A percentile compares a stretch with the other conserved stretches of the same genome.
Conservation (phyloP, 2,797 vertebrate species). For the Nasua narica region DNA sequence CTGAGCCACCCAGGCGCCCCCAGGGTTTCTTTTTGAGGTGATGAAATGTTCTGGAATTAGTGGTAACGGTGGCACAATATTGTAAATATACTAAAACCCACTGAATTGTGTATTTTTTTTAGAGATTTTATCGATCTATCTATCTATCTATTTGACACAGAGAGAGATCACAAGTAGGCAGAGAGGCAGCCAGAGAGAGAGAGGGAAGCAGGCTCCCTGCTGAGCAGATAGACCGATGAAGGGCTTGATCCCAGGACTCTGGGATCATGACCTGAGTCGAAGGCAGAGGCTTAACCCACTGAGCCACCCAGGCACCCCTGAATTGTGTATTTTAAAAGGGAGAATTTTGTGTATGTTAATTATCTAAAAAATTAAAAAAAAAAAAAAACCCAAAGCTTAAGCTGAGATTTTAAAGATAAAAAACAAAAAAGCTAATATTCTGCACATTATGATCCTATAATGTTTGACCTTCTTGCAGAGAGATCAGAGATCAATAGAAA, state of each 20-base stretch:
- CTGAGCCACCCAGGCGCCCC: too few species aligned
- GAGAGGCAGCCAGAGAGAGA: too few species aligned
- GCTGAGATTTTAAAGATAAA: slow-evolving; percentile 27
- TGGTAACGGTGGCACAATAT: not conserved
- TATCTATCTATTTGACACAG: too few species aligned
- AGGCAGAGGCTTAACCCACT: too few species aligned
- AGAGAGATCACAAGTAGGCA: too few species aligned
- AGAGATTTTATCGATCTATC: too few species aligned
- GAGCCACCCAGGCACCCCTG: too few species aligned
- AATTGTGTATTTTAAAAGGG: not conserved
- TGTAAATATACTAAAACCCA: not conserved
- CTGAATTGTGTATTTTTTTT: not conserved
- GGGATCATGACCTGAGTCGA: too few species aligned
- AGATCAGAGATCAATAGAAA: not conserved
- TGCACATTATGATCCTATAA: not conserved
- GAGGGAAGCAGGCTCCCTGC: too few species aligned
- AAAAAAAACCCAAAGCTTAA: not conserved
- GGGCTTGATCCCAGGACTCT: too few species aligned
- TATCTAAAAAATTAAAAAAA: not conserved
- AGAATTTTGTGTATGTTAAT: not conserved
- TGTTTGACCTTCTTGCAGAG: not conserved
- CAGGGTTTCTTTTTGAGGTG: not conserved
- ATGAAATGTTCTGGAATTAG: slow-evolving; percentile 36
- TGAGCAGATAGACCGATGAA: too few species aligned
- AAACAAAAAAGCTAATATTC: not conserved